Conservation (phyloP, 1,140 invertebrate species). For the Drosophila pectinifera region DNA sequence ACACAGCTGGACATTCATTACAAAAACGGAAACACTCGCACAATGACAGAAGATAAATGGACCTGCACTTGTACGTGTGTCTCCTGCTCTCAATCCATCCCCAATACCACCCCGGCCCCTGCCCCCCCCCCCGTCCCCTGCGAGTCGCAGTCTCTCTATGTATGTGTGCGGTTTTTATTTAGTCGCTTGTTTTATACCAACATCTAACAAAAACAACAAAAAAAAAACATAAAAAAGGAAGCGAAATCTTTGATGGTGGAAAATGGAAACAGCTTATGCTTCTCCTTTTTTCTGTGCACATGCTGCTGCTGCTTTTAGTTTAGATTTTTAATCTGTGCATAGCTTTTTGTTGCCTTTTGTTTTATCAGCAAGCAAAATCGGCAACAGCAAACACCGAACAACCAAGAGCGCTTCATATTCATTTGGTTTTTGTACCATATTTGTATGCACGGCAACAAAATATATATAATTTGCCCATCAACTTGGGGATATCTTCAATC, state of each 20-base stretch:
- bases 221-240: conserved; percentile 12
- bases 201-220: conserved; percentile 48
- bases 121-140: conserved; percentile 3
- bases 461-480: conserved; percentile 2
- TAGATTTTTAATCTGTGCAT: conserved; percentile 74
- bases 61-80: conserved; percentile 79
- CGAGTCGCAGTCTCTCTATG: conserved; percentile 4
- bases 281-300: conserved; percentile 41
- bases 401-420: conserved; percentile 68
- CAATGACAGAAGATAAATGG: conserved; percentile 82
- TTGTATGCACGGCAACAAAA: conserved; percentile 52
- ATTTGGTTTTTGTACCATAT: conserved; percentile 73
- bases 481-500: not conserved
- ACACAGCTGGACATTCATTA: conserved; percentile 82
- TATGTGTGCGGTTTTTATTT: conserved; percentile 73
- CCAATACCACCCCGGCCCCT: not conserved
- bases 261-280: conserved; percentile 72
- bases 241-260: conserved; percentile 73
- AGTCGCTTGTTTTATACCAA: conserved; percentile 78
- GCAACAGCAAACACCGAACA: conserved; percentile 28
- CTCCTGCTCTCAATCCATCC: conserved; percentile 36
- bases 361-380: conserved; percentile 53
- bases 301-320: conserved; percentile 58
- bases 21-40: conserved; percentile 81
- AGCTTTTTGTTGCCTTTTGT: conserved; percentile 70